Percentiles rank a stretch among this genome's conserved stretches.
Evolutionary conservation across 2,888 invertebrate genomes (phyloP).

Genomic region (Coecobrya sp.): DNA sequence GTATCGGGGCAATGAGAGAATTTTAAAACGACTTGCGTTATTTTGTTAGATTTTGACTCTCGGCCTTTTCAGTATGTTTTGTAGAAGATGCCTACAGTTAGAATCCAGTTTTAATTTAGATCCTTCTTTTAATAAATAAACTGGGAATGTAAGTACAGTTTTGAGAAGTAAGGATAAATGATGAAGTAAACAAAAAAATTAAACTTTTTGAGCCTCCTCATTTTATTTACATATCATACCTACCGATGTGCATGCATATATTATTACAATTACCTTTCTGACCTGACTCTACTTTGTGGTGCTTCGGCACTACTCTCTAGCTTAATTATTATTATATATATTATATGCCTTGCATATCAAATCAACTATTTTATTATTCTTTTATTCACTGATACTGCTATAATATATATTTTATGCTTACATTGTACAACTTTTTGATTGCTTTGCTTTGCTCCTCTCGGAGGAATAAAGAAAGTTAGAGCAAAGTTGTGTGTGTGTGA

Average conservation of each 20-base stretch:
- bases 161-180: not conserved
- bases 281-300: no score
- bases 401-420: not conserved
- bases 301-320: not conserved
- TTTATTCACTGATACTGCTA: not conserved
- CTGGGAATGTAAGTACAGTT: not conserved
- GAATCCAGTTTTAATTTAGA: conserved; percentile 12
- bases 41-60: no score
- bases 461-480: not conserved
- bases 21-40: not conserved
- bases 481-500: not conserved
- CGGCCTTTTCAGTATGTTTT: no score
- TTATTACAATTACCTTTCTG: not conserved
- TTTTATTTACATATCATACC: not conserved
- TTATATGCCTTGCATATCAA: no score
- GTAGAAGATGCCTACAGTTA: not conserved
- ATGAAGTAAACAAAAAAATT: not conserved
- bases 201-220: not conserved
- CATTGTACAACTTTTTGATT: not conserved
- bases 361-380: not conserved
- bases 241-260: not conserved
- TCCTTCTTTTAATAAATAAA: not conserved
- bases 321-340: not conserved
- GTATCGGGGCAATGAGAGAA: conserved; percentile 30
- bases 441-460: not conserved